These are phyloP conservation scores for Gasteruption jaculator DNA, from an alignment of 2,888 invertebrate genomes.

Conservation along the genomic window DNA sequence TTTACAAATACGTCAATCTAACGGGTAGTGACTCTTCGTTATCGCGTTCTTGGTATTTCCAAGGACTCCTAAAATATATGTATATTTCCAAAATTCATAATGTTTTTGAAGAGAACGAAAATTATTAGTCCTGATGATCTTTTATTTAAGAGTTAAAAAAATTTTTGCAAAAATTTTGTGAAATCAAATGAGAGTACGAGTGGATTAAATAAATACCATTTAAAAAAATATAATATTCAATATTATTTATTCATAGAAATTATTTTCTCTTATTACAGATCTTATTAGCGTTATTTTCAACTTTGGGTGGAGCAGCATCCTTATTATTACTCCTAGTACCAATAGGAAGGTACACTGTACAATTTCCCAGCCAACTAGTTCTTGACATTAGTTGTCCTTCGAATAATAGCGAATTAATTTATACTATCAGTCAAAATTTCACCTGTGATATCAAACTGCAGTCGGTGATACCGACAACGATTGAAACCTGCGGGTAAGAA, in stretches of 20 bases:
- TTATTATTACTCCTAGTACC: conserved; percentile 67
- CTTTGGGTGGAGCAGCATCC: conserved; percentile 64
- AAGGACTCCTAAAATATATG: no score
- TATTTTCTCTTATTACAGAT: conserved; percentile 53
- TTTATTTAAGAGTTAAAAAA: no score
- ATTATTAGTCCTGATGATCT: no score
- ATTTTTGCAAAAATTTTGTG: neutral
- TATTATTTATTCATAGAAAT: neutral
- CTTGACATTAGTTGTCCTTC: conserved; percentile 57
- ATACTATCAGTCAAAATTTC: conserved; percentile 37
- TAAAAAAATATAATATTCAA: neutral
- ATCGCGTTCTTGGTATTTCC: no score
- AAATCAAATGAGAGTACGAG: neutral
- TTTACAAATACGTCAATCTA: no score
- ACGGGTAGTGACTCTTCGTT: no score
- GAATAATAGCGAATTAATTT: conserved; percentile 29
- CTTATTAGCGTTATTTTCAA: conserved; percentile 64
- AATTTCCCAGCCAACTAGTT: conserved; percentile 61
- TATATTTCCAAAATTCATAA: no score
- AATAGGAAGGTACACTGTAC: conserved; percentile 64
- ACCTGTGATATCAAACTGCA: conserved; percentile 37
- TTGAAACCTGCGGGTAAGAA: conserved; percentile 46
- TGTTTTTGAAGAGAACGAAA: no score
- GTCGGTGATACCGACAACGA: conserved; percentile 30
- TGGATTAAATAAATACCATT: neutral